Conservation (phyloP, 2,113 vertebrate species). For the Mormoops blainvillei region DNA sequence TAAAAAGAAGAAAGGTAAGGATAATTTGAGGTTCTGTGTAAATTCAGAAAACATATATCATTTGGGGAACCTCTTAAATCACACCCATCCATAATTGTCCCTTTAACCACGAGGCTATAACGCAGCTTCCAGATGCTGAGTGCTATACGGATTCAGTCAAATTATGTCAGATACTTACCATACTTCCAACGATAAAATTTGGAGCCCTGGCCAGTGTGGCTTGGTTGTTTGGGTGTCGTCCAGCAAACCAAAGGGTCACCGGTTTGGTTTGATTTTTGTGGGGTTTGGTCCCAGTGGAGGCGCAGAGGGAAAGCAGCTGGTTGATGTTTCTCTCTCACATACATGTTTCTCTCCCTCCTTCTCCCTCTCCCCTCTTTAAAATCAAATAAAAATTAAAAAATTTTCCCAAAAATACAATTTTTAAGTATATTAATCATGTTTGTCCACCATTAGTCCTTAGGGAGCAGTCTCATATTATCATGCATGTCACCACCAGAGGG, state of each 20-base stretch:
- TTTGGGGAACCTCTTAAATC: neutral
- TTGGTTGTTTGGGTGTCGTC: too few species aligned
- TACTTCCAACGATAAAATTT: neutral
- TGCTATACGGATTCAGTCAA: neutral
- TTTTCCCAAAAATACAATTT: neutral
- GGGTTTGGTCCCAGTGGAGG: too few species aligned
- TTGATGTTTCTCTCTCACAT: too few species aligned
- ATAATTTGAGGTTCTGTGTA: neutral
- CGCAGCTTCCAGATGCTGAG: neutral
- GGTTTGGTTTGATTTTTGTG: too few species aligned
- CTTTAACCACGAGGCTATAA: neutral
- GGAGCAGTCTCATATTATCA: too few species aligned
- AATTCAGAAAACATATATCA: neutral
- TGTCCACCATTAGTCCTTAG: neutral
- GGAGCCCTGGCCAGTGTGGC: neutral
- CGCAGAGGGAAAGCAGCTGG: too few species aligned
- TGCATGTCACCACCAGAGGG: neutral
- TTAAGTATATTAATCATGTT: neutral
- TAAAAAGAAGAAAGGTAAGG: neutral
- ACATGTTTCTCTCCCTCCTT: too few species aligned
- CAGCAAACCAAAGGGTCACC: too few species aligned
- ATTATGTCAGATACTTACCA: neutral
- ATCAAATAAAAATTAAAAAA: too few species aligned
- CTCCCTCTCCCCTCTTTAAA: too few species aligned
- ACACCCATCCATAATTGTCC: neutral